Base-by-base conservation (phyloP, 1,140 invertebrate species). In the Armadillidium nasatum region DNA sequence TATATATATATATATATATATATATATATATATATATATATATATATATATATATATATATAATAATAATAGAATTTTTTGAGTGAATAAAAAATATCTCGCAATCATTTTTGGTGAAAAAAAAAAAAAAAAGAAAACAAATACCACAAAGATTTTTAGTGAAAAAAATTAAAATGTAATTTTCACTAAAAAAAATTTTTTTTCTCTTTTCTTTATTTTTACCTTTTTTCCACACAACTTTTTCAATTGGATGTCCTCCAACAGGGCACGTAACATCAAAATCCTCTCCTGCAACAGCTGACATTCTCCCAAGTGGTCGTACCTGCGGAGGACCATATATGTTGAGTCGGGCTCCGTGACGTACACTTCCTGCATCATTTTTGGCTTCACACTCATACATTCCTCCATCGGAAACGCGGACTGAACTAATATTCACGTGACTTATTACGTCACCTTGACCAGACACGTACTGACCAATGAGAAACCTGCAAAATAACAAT, bases 341-440 rank as follows among this genome's bases (percentile, higher is more conserved):
- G 85, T 94, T 94, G 66, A 95, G 87, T 79, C 92, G 87, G n/a
- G 91, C 91, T 23, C 90, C 88, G 86, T 95, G 92, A 13, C 87
- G 87, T 50, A 89, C 88, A 83, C 88, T 88, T 60, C 93, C 93
- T 60, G 92, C 91, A 66, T 90, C 87, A 85, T 94, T 95, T 82
- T 90, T 89, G 0, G 92, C 92, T 1, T 87, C 89, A 83, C 94
- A 96, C 50, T 88, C 89, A 85, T 94, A 94, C 83, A 93, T 90
- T 4, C 93, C 93, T 22, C 93, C 93, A 83, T 94, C 92, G 83
- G 93, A 90, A 3, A 94, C 90, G 85, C 89, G 89, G 67, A 93
- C 91, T 81, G 90, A 89, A 78, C 90, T 92, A 81, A 95, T 93
- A 85, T 95, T 95, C 78, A 93, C 90, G 85, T 93, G 92, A 84